These are phyloP conservation scores for Xerus rutilus DNA, from an alignment of 2,797 vertebrate species.

Conservation along the genomic window DNA sequence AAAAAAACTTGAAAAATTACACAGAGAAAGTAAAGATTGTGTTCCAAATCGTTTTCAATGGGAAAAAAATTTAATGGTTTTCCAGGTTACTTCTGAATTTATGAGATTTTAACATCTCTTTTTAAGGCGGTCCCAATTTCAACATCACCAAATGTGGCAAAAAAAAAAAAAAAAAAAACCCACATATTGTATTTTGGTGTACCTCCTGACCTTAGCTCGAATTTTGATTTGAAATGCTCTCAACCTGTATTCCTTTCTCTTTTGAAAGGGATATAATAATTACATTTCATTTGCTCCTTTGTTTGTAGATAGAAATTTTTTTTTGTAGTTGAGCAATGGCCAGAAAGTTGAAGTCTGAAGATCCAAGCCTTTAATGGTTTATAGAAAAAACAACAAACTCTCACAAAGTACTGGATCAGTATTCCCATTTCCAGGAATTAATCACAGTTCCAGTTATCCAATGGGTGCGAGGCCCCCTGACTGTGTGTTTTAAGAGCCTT, in stretches of 20 bases:
- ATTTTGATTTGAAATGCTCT: conserved; percentile 20
- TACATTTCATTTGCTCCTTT: neutral
- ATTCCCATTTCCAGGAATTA: neutral
- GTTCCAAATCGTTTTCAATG: conserved; percentile 10
- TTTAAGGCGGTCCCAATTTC: neutral
- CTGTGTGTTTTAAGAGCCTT: neutral
- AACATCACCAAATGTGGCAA: neutral
- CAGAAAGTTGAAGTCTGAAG: neutral
- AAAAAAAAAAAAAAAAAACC: neutral
- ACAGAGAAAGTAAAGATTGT: neutral
- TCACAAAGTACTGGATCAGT: neutral
- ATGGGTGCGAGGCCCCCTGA: neutral
- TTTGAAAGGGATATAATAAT: neutral
- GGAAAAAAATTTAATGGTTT: neutral
- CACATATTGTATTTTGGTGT: neutral
- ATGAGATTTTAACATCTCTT: neutral
- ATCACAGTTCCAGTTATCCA: neutral
- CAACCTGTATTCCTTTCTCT: conserved; percentile 10
- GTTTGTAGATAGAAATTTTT: neutral
- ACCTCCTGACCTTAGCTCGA: neutral
- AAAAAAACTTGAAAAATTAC: neutral
- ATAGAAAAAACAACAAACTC: conserved; percentile 29
- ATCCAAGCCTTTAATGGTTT: neutral
- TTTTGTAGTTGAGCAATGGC: neutral
- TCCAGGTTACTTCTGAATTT: conserved; percentile 15